Evolutionary conservation across 2,888 invertebrate species (phyloP), one percentile per base, ranked within the genome.

Genomic region (Galeruca laticollis): DNA sequence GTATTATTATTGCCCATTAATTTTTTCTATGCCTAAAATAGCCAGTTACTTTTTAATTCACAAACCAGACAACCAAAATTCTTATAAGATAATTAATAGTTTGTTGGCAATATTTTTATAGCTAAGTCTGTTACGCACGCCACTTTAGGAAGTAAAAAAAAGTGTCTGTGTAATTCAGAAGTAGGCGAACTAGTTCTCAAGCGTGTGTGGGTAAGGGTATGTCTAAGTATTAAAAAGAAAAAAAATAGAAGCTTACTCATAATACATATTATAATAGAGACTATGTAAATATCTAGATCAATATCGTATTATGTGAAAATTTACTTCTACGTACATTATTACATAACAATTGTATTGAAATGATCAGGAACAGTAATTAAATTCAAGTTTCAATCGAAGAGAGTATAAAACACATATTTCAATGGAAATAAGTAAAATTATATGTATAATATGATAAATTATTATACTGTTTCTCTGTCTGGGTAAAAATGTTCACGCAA

Each of bases 141-240:
- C 54, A 54, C 31, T 54, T 35, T 18, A 31, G 18, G 15, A 10
- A 35, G 1, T 18, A 63, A 59, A 64, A 70, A 65, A 26, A 60
- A 18, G 52, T 52, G 51, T 61, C 63, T 33, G 47, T 63, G 60
- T 59, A 57, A 70, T 64, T 72, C 67, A 56, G 40, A 61, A 62
- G 75, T 75, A 73, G 75, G 75, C 74, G 75, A 73, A 74, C 75
- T 70, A 66, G 75, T 75, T 73, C 26, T 40, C 51, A 68, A 62
- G 63, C 69, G 68, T 70, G 69, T 71, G 75, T 75, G 64, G 75
- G 75, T 66, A 71, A 71, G 68, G 67, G 61, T 69, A 69, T 35
- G 33, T 71, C 71, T 68, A n/a, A n/a, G n/a, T n/a, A 71, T 75
- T 73, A 71, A 70, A 60, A 69, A 60, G 56, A 43, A 49, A 70